Evolutionary conservation across 2,113 vertebrate species (phyloP), one percentile per base, ranked within the genome.

Genomic region (Bungarus multicinctus): DNA sequence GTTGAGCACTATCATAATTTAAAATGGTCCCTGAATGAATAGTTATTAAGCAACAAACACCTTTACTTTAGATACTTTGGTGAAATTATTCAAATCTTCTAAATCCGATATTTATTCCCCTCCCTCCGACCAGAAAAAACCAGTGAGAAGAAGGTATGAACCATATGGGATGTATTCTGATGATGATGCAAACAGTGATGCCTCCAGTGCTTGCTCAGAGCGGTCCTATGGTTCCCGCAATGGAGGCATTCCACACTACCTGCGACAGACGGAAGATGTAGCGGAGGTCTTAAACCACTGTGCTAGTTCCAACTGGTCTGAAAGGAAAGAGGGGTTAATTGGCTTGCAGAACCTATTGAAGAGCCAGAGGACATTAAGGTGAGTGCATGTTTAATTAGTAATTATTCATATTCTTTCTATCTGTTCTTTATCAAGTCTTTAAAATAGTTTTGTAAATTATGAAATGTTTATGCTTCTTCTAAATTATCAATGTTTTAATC

Each of bases 221-320:
- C 98, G 99, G 93, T 99, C 99, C 0, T 99, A 99, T 0, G 97
- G 99, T 89, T 99, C 99, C 14, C 95, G 99, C 64, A 99, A 99
- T 0, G 99, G 99, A 1, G 98, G 99, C 45, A 98, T 99, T n/a
- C 99, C 99, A 0, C 99, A 99, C 94, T 99, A 99, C 95, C 97
- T 99, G 96, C 98, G 99, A 0, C 99, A 99, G 96, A 99, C 99
- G 0, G 99, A 99, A 93, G 99, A 99, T 0, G 99, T 99, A 94
- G 99, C 99, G 0, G 99, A 99, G 97, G 99, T 99, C 93, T 98
- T 99, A 53, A 99, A 99, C 97, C 99, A 99, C 97, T 99, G 99
- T 34, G 99, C 99, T 93, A 99, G 99, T 97, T 99, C 99, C 96
- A 99, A 99, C 97, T 99, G 99, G 99, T 99, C 99, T 2, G 99